phyloP scores from a whole-genome alignment of 2,113 vertebrate genomes.

The Eretmochelys imbricata region DNA sequence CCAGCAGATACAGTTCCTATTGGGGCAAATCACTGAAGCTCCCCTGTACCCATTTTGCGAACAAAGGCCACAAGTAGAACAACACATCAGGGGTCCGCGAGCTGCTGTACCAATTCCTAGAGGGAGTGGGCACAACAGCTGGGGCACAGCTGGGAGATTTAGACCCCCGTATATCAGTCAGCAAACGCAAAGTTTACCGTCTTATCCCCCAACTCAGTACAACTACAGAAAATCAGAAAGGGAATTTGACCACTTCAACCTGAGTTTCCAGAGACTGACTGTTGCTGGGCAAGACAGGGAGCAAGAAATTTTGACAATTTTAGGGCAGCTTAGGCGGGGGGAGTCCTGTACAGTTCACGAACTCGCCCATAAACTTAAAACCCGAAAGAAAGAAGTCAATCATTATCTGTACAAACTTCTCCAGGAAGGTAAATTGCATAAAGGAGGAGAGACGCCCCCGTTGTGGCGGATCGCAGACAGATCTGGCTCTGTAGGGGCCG shows the following conservation, averaged over 20 bases:
- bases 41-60: slow-evolving; percentile 56
- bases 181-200: accelerated
- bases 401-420: slow-evolving; percentile 82
- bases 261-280: slow-evolving; percentile 55
- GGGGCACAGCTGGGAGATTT: accelerated
- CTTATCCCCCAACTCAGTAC: accelerated
- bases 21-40: slow-evolving; percentile 71
- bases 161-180: neutral
- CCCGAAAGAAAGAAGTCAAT: slow-evolving; percentile 87
- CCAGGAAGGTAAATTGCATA: slow-evolving; percentile 68
- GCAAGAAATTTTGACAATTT: slow-evolving; percentile 37
- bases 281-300: slow-evolving; percentile 23
- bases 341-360: slow-evolving; percentile 74
- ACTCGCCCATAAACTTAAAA: slow-evolving; percentile 75
- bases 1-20: slow-evolving; percentile 81
- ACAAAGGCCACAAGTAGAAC: accelerated
- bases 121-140: slow-evolving; percentile 18
- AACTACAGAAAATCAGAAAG: accelerated
- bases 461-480: slow-evolving; percentile 76
- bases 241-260: neutral
- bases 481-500: neutral
- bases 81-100: neutral
- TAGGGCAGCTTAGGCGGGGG: slow-evolving; percentile 75
- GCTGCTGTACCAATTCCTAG: slow-evolving; percentile 25
- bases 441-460: slow-evolving; percentile 73